phyloP scores from a whole-genome alignment of 2,113 vertebrate genomes.

The Falcunculus frontatus region DNA sequence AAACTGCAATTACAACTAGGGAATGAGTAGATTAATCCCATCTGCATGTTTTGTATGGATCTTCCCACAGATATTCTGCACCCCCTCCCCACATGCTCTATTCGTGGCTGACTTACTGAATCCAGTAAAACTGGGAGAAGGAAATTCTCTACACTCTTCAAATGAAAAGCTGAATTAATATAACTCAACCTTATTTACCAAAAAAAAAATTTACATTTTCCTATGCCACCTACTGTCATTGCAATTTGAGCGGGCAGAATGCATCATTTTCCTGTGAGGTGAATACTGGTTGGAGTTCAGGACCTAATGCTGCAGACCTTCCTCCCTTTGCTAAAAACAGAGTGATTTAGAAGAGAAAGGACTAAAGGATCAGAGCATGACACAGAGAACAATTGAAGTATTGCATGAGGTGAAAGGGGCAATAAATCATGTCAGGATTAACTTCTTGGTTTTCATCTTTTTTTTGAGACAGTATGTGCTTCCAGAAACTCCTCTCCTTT shows the following conservation, averaged over 20 bases:
- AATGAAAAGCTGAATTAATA: neutral
- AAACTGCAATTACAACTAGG: conserved; percentile 5
- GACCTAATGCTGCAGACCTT: neutral
- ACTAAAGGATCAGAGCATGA: neutral
- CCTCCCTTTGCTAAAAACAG: neutral
- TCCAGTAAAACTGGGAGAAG: neutral
- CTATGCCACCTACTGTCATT: neutral
- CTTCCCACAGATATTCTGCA: neutral
- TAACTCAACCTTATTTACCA: neutral
- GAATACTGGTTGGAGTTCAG: neutral
- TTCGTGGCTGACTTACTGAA: neutral
- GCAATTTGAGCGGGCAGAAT: neutral
- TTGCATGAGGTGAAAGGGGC: neutral
- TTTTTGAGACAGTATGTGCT: neutral
- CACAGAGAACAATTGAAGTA: neutral
- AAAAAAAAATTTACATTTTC: neutral
- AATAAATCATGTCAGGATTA: neutral
- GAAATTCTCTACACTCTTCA: neutral
- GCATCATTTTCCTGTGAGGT: neutral
- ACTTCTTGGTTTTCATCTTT: neutral
- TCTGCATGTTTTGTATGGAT: neutral
- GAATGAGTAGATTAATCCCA: neutral
- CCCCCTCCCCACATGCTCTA: neutral
- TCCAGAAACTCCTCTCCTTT: neutral
- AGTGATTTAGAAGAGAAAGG: neutral